These are phyloP conservation scores for Meleagris gallopavo DNA, from an alignment of 2,113 vertebrate species.

Conservation along the genomic window DNA sequence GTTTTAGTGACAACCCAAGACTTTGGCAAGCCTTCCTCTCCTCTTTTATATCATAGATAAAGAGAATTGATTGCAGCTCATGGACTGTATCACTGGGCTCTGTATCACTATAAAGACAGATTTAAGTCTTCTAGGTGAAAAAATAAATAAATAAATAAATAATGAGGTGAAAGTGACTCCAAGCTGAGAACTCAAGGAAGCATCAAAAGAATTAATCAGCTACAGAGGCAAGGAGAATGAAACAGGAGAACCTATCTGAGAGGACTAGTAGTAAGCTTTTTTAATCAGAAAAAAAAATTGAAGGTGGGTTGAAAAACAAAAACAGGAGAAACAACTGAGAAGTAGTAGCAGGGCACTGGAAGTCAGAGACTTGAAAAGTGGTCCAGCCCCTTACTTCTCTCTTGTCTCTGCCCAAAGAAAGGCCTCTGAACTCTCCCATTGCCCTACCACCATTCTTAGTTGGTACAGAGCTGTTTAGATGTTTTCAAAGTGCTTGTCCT, in stretches of 20 bases:
- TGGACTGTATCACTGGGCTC: neutral
- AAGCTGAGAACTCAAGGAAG: neutral
- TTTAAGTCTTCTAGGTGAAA: neutral
- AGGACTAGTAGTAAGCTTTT: neutral
- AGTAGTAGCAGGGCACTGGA: neutral
- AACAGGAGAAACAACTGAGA: neutral
- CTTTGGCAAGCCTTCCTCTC: neutral
- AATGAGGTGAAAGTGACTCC: neutral
- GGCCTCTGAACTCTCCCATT: neutral
- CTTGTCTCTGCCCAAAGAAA: neutral
- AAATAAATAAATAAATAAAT: neutral
- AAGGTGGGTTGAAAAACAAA: neutral
- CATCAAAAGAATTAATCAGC: neutral
- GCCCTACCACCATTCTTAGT: neutral
- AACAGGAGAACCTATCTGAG: neutral
- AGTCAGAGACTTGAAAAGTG: neutral
- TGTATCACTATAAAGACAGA: neutral
- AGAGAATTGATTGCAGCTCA: neutral
- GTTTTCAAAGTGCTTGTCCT: neutral
- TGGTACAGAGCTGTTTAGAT: neutral
- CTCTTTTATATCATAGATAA: neutral
- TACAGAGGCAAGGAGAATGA: neutral
- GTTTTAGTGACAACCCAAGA: neutral
- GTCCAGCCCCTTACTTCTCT: neutral
- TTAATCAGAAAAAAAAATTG: neutral